Base-by-base conservation (phyloP, 92 coral and sea anemone genomes). In the Epizoanthus ramosus region DNA sequence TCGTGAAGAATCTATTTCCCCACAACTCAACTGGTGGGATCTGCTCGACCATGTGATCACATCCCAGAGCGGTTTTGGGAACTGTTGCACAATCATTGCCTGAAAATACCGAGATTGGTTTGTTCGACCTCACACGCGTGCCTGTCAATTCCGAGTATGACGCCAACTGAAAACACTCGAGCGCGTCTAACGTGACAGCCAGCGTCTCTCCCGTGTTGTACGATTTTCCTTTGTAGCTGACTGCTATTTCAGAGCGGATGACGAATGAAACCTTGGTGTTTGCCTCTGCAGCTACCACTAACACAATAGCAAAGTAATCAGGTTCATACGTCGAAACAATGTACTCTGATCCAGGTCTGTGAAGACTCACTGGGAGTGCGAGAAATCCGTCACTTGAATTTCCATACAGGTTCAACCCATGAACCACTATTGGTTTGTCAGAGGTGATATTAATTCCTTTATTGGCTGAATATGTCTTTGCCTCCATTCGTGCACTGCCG, bases 11-110 rank as follows among this genome's bases (percentile, higher is more conserved):
- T 28, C 83, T 53, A 28, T 39, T 81, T 4, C 98, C 97, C 94
- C 94, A 91, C 7, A 87, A 37, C n/a, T 61, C 58, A 8, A 94
- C 87, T 0, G 98, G 98, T 3, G 94, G 96, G 3, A 95, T 68
- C 80, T 93, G 96, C 75, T 95, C 98, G 0, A 93, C 95, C 39
- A 95, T 81, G 68, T 93, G 95, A 68, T 93, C 95, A 74, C 97
- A 95, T 33, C 89, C 80, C 2, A 10, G 37, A 28, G 59, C 68
- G 8, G 80, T 3, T 1, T 12, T 6, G 19, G 98, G 97, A 8
- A 95, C 91, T 23, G 83, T 70, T 5, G 97, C 91, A 69, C 98
- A 95, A 33, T 95, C 98, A 65, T 89, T 79, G 37, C 98, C 98
- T 28, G 97, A 91, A 83, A 88, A 93, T 28, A 95, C 95, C 2